Percentiles rank a stretch among this genome's conserved stretches.
These are phyloP conservation scores for Seriola rivoliana DNA, from an alignment of 2,113 vertebrate species.

Conservation along the genomic window DNA sequence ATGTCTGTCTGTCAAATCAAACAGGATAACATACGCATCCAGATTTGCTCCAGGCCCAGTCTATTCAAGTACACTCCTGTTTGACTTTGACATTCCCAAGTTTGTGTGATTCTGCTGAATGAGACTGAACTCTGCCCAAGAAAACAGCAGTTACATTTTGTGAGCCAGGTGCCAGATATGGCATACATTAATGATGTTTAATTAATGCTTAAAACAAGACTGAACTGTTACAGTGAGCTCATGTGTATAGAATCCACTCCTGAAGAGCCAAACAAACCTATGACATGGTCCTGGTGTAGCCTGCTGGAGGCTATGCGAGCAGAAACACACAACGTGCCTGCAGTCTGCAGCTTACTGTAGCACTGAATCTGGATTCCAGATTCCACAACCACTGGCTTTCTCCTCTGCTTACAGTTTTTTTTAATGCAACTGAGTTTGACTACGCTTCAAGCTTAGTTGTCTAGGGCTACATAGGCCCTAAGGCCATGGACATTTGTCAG, in stretches of 20 bases:
- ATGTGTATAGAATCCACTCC: not conserved
- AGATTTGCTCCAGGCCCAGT: conserved; percentile 33
- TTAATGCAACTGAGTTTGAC: conserved; percentile 11
- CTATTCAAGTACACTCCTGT: conserved; percentile 49
- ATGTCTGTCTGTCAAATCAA: conserved; percentile 16
- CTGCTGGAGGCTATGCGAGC: not conserved
- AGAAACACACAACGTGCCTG: conserved; percentile 2
- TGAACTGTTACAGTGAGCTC: not conserved
- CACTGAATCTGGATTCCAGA: too few relatives aligned
- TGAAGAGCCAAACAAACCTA: not conserved
- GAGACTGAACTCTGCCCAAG: not conserved
- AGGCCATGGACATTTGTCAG: conserved; percentile 46
- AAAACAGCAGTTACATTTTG: not conserved
- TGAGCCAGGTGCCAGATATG: not conserved
- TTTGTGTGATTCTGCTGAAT: conserved; percentile 7
- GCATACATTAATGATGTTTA: conserved; percentile 1
- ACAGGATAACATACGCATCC: not conserved
- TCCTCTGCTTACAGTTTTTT: not conserved
- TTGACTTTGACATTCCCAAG: conserved; percentile 21
- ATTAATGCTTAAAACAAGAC: conserved; percentile 13
- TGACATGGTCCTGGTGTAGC: not conserved
- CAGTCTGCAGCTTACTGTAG: not conserved
- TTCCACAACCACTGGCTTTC: too few relatives aligned
- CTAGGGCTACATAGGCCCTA: not conserved
- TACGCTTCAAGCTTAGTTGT: not conserved